Base-by-base conservation (phyloP, 2,888 invertebrate species). In the Abrostola triplasia region DNA sequence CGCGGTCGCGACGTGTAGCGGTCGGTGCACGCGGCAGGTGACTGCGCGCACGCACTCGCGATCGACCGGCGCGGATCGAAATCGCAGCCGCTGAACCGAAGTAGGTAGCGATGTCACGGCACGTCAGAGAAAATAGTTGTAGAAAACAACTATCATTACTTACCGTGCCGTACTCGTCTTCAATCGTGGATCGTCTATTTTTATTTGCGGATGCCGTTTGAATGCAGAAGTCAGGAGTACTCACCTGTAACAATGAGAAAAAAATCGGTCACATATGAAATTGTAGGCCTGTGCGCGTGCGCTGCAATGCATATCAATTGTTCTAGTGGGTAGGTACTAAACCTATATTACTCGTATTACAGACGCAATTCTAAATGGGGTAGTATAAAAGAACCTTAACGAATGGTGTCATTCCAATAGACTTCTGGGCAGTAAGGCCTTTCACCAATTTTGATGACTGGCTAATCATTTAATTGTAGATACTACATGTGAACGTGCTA, bases 51-150 rank as follows among this genome's bases (percentile, higher is more conserved):
- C 83, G 82, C 83, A 83, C 80, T 75, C 79, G 80, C 77, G 77
- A 70, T 76, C 79, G 75, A 77, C 80, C 75, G 71, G 74, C 79
- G 83, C 79, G 82, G 83, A 81, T 85, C 84, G 85, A 84, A 86
- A 85, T 84, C 82, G 79, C 82, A 82, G 81, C 77, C 80, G 80
- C 79, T 82, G 83, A 81, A 83, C 80, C 84, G 80, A 88, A 90
- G 87, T 89, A 89, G 90, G 90, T 84, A 87, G 90, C 88, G 77
- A 89, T 90, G 91, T 88, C 91, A 90, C 84, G 82, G 82, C 76
- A 84, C 81, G 83, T 82, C 85, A 88, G 91, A 89, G 90, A 92
- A 91, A 91, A 90, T 85, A 77, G 70, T 79, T 74, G 84, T 89
- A 90, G 90, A 90, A 90, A 92, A 89, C 88, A 81, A 85, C 85